Evolutionary conservation across 2,113 vertebrate species (phyloP), one percentile per base, ranked within the genome.

Genomic region (Lepisosteus osseus): DNA sequence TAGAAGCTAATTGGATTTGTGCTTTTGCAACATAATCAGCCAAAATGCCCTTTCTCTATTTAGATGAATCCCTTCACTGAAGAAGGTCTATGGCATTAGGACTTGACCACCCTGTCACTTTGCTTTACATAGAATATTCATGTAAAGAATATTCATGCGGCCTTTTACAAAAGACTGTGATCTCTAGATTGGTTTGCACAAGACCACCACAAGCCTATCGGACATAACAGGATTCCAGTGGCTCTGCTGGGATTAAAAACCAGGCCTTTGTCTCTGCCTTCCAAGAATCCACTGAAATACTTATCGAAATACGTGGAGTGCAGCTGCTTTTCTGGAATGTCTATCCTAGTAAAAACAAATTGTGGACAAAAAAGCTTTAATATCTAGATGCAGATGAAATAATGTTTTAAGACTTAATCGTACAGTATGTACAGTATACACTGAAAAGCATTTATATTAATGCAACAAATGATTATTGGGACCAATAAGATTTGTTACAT

Each of bases 1-100:
- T 61, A 61, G 54, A 61, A 43, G 15, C 59, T 67, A 73, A 73
- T 73, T 73, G 56, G 71, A 67, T 73, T 56, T 73, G 65, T 73
- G 43, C 15, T 73, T 43, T 43, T 56, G 70, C 61, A 63, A 54
- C 54, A 68, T 73, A 72, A 65, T 66, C 51, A 40, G 40, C n/a
- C 51, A 2, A 68, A 47, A 69, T 40, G 29, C 17, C 9, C 40
- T 43, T 14, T 17, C 8, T 41, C 4, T 12, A 51, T 59, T 9
- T 43, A 54, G 8, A 44, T 70, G 42, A 61, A 59, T 70, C 68
- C 56, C 17, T 54, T 40, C 7, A 68, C 51, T n/a, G 8, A 13
- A 40, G 66, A 1, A 55, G 66, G 17, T 41, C 7, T 55, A 9
- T 7, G 42, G 45, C 11, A 15, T 12, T n/a, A 54, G n/a, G 45